Base-by-base conservation (phyloP, 2,888 invertebrate genomes). In the Diaprepes abbreviatus region DNA sequence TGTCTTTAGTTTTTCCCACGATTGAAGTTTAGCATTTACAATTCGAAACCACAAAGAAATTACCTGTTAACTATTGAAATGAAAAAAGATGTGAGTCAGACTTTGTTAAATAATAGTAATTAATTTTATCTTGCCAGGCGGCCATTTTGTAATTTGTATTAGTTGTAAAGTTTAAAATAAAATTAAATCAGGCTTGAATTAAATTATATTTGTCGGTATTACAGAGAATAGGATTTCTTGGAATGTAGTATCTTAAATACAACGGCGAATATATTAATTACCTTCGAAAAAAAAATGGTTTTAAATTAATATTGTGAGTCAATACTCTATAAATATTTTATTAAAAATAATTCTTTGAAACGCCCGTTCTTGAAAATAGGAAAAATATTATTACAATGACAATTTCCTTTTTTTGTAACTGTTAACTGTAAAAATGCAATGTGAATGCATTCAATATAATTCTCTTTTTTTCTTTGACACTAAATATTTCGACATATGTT, bases 51-150 rank as follows among this genome's bases (percentile, higher is more conserved):
- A 16, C 36, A 54, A 38, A 55, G 38, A 38, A 55, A 55, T 55
- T 38, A 38, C 55, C 21, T 9, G 14, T 3, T 38, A 38, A 33
- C 14, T 24, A 55, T 55, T 38, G 55, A 55, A 55, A 21, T 14
- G 24, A 55, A 55, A 55, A 38, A 55, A 36, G 52, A 14, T 55
- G 38, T 55, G 55, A 55, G 36, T 55, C 55, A 55, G 55, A 24
- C 24, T 45, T 45, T 54, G 36, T 38, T 38, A 55, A 55, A 55
- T 55, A 24, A 55, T 55, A 21, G 55, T 24, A 36, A 55, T 55
- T 55, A 55, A 36, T 24, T 24, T 24, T 21, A 55, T 14, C 40
- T 58, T 58, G 9, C 16, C 31, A 28, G 5, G 40, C 40, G 40
- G 43, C 43, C 43, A 58, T 24, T 43, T 58, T 58, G 28, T 19